Base-by-base conservation (phyloP, 1,140 invertebrate species). In the Hyposmocoma kahamanoa region DNA sequence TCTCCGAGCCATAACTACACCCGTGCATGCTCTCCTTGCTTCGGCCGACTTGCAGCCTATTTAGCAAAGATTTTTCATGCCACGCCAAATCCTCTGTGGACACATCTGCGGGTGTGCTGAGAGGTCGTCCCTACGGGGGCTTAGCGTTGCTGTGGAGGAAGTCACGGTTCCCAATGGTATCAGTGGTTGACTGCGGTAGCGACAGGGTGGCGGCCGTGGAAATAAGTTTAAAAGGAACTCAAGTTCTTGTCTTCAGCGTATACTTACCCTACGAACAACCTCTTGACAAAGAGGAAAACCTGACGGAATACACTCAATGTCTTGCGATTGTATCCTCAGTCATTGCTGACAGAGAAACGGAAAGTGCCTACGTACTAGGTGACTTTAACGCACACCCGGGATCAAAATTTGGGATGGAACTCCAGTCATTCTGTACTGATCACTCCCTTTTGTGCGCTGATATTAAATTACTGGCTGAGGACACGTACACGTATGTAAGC, bases 361-460 rank as follows among this genome's bases (percentile, higher is more conserved):
- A 19, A 1, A 22, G 6, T 17, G 44, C 18, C 1, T 38, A 22
- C 9, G 10, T 38, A 6, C 18, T 47, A 11, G 44, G 44, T 8
- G 44, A 47, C 30, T 21, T 36, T 11, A 47, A 47, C 21, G 44
- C 44, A n/a, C 28, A 47, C 19, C 44, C 44, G 1, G 21, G 21
- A 6, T 13, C 28, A 2, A 34, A 19, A 28, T 47, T 47, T 36
- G 19, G 44, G 11, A 6, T 3, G 21, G 44, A 47, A 17, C 30
- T 47, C 1, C 11, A 8, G 19, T 2, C 2, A 10, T 47, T 21
- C 11, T 47, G 44, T 22, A 19, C 17, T 6, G 44, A 47, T 8
- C 18, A 34, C 3, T 1, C 15, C 6, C 36, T 18, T 28, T 4
- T n/a, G 9, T 47, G 44, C 3, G 19, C 10, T 36, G 44, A 47